phyloP scores from a whole-genome alignment of 2,797 vertebrate species.

The Euphonia xanthogaster region DNA sequence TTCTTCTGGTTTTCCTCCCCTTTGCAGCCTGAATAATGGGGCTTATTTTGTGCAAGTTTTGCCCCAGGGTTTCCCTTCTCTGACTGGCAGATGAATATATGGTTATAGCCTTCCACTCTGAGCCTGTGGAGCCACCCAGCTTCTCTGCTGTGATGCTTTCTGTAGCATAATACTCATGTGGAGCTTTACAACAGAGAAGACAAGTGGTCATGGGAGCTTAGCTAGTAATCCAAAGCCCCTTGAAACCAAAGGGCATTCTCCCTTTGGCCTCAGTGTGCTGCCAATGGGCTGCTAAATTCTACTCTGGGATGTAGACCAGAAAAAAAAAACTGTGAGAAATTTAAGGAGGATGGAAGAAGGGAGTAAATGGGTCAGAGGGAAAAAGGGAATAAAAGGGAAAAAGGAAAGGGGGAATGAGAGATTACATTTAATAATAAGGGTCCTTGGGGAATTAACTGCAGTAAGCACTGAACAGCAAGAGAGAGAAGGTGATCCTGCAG shows the following conservation, averaged over 20 bases:
- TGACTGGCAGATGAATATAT: conserved; percentile 45
- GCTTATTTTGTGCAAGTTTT: conserved; percentile 48
- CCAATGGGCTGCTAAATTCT: background rate
- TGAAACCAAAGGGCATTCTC: background rate
- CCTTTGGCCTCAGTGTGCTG: background rate
- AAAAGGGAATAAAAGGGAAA: background rate
- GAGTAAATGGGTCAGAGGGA: background rate
- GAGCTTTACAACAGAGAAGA: conserved; percentile 15
- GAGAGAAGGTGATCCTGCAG: background rate
- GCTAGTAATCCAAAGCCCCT: conserved; percentile 4
- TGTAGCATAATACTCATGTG: background rate
- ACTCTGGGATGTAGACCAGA: background rate
- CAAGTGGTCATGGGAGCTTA: conserved; percentile 13
- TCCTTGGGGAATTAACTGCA: background rate
- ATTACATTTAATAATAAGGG: background rate
- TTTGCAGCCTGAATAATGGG: conserved; percentile 29
- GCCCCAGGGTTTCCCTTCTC: conserved; percentile 36
- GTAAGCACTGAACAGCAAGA: background rate
- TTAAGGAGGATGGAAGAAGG: background rate
- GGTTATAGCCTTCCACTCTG: background rate
- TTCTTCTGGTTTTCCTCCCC: background rate
- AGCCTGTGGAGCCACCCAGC: conserved; percentile 20
- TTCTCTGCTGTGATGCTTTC: conserved; percentile 38
- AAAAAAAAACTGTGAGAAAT: background rate
- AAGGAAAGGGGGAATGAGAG: background rate